Evolutionary conservation across 2,113 vertebrate species (phyloP).

Genomic region (Ictalurus punctatus): DNA sequence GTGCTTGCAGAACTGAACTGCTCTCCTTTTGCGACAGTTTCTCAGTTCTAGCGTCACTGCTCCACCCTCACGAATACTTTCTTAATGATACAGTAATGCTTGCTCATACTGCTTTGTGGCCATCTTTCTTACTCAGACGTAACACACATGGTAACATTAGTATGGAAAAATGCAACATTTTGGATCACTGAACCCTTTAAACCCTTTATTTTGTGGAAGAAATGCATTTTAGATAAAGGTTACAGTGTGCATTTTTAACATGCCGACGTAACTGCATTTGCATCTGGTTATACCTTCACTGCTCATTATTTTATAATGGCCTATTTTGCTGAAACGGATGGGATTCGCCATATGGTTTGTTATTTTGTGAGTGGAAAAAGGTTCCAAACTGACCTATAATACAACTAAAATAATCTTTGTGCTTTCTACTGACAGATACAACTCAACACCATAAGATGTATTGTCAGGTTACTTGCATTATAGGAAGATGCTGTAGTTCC

Average conservation of each 20-base stretch:
- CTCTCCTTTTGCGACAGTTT: too few relatives aligned
- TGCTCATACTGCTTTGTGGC: background rate
- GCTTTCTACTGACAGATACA: background rate
- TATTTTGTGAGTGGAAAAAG: constrained; percentile 4
- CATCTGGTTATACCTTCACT: constrained; percentile 15
- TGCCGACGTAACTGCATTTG: constrained; percentile 13
- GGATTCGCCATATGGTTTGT: background rate
- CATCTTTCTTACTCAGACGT: background rate
- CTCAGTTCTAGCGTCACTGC: too few relatives aligned
- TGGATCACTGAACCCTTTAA: constrained; percentile 10
- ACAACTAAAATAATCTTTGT: constrained; percentile 1
- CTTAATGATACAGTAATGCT: background rate
- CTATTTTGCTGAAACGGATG: background rate
- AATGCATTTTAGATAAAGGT: constrained; percentile 27
- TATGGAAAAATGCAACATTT: constrained; percentile 12
- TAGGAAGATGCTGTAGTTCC: background rate
- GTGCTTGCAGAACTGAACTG: too few relatives aligned
- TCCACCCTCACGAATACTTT: background rate
- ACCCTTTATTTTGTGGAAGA: constrained; percentile 11
- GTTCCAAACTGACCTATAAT: constrained; percentile 3
- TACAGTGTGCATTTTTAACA: constrained; percentile 22
- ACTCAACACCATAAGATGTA: background rate
- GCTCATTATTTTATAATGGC: constrained; percentile 17
- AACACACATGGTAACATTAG: background rate
- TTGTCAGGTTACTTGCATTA: background rate